Evolutionary conservation across 2,113 vertebrate species (phyloP).

Genomic region (Spea bombifrons): DNA sequence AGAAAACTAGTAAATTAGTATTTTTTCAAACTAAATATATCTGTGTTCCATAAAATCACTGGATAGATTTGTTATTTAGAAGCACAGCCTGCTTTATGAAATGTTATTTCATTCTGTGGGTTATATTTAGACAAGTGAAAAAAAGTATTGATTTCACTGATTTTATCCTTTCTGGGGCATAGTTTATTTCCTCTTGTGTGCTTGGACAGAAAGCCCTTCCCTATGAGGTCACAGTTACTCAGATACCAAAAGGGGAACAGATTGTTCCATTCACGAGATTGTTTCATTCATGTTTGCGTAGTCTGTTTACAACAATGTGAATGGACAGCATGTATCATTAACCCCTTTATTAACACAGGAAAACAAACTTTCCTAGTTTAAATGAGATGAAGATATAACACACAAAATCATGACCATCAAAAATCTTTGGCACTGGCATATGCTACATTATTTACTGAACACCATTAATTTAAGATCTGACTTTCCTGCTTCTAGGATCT

Average conservation of each 20-base stretch:
- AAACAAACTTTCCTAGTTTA: too few species aligned
- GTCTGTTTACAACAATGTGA: slow-evolving; percentile 29
- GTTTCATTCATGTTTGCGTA: slow-evolving; percentile 40
- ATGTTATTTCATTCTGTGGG: not conserved
- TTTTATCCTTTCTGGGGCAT: slow-evolving; percentile 1
- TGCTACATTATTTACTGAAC: too few species aligned
- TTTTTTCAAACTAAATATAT: not conserved
- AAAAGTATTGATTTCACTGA: slow-evolving; percentile 2
- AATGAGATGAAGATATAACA: too few species aligned
- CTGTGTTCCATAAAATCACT: not conserved
- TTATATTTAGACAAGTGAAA: not conserved
- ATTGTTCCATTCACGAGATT: slow-evolving; percentile 41
- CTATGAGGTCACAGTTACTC: slow-evolving; percentile 35
- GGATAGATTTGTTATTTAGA: not conserved
- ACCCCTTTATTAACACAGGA: not conserved
- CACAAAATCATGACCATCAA: too few species aligned
- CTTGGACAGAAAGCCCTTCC: slow-evolving; percentile 26
- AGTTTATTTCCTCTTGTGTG: slow-evolving; percentile 18
- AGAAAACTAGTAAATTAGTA: too few species aligned
- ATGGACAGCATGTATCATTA: not conserved
- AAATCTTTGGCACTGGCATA: too few species aligned
- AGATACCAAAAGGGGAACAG: slow-evolving; percentile 15
- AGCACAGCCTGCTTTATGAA: not conserved
- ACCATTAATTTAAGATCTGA: too few species aligned
- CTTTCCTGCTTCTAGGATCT: too few species aligned